Base-by-base conservation (phyloP, 2,797 vertebrate genomes). In the Aselliscus stoliczkanus region DNA sequence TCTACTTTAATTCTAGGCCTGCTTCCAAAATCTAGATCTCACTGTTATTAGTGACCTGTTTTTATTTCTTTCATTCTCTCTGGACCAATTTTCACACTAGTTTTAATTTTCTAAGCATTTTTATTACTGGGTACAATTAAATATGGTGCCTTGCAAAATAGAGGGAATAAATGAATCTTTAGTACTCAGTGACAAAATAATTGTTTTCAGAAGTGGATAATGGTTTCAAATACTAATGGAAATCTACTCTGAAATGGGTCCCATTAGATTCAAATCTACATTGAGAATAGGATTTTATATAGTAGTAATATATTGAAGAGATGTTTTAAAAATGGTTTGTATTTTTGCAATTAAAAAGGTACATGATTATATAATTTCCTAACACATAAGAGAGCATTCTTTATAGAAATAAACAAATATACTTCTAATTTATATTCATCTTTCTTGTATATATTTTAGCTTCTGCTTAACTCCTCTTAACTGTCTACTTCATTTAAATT, bases 51-150 rank as follows among this genome's bases (percentile, higher is more conserved):
- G 15, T 91, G 80, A n/a, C 27, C 50, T 92, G 39, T 72, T 83
- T 65, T 73, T 8, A n/a, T 76, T 62, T 80, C n/a, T 75, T 77
- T 73, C 56, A 44, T 90, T 88, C 11, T 60, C 44, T 79, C 25
- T 77, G 65, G 34, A 81, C 1, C 3, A 80, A 44, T 92, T 83
- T 93, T 81, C 44, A 92, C 37, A 96, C 76, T 52, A 58, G 13
- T 54, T 92, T 88, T 86, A 84, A 88, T 90, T 60, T 90, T 88
- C 11, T 83, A 95, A 93, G 37, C 39, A 69, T 62, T 70, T 80
- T 84, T 83, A 67, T 76, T 92, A 64, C 20, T 25, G 62, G 44
- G 3, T 52, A 75, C 15, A 87, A 87, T 83, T 94, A 91, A 97
- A 54, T 77, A 81, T 44, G 25, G 18, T 56, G 34, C 42, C 64